These are phyloP conservation scores for Tridacna gigas DNA, from an alignment of 2,888 invertebrate genomes.

Conservation along the genomic window DNA sequence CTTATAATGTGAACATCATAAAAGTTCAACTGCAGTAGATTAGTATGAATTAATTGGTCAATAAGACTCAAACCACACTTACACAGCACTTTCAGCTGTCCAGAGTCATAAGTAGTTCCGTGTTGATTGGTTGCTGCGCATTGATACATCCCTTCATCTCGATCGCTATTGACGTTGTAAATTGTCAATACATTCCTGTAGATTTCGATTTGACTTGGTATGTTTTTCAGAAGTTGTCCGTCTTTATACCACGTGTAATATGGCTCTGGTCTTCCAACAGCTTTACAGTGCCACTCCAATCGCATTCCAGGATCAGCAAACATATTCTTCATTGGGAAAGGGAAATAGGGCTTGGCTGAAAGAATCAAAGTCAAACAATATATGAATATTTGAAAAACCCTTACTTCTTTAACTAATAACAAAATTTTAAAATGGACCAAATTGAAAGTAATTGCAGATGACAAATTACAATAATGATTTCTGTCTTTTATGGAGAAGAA, in stretches of 20 bases:
- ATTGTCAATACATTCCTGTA: constrained; percentile 69
- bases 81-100: constrained; percentile 94
- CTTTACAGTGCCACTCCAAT: constrained; percentile 49
- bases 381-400: no score
- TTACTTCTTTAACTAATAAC: no score
- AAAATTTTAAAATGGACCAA: no score
- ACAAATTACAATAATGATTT: no score
- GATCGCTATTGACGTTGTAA: constrained; percentile 47
- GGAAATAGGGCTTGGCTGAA: constrained; percentile 62
- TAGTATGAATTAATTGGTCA: no score
- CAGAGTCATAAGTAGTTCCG: constrained; percentile 93
- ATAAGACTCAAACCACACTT: constrained; percentile 82
- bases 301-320: constrained; percentile 45
- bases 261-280: constrained; percentile 50
- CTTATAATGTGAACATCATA: no score
- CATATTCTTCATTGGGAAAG: constrained; percentile 48
- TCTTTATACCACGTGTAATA: constrained; percentile 59
- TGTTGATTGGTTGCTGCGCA: constrained; percentile 95
- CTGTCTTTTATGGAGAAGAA: no score
- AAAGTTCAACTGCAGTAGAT: no score
- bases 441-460: no score
- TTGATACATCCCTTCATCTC: constrained; percentile 97
- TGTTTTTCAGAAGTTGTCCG: constrained; percentile 28
- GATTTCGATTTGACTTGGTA: constrained; percentile 55
- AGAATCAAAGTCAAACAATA: not conserved